Evolutionary conservation across 2,113 vertebrate genomes (phyloP).

Genomic region (Aphyosemion australe): DNA sequence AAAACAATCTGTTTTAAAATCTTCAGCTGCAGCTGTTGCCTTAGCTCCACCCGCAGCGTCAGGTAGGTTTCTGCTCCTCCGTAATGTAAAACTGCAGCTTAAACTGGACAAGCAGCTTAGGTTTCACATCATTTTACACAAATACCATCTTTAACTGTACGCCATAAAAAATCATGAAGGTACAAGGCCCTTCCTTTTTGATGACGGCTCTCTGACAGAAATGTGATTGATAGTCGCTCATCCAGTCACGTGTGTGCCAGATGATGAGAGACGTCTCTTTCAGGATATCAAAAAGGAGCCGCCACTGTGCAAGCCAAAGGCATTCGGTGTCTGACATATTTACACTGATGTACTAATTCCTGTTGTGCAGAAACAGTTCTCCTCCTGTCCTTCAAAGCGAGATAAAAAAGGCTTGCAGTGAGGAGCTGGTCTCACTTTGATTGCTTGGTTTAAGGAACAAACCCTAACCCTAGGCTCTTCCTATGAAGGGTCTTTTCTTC

Average conservation of each 20-base stretch:
- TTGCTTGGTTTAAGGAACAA: too few species aligned
- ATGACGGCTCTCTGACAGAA: slow-evolving; percentile 25
- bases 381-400: too few species aligned
- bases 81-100: not conserved
- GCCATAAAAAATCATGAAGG: not conserved
- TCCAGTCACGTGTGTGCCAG: slow-evolving; percentile 59
- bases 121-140: not conserved
- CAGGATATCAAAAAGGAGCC: slow-evolving; percentile 47
- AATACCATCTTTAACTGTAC: not conserved
- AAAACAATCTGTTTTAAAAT: not conserved
- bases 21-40: too few species aligned
- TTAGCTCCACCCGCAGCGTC: too few species aligned
- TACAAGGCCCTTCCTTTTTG: not conserved
- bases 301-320: slow-evolving; percentile 35
- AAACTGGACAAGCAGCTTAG: not conserved
- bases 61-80: too few species aligned
- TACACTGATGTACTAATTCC: slow-evolving; percentile 29
- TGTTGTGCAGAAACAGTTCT: slow-evolving; percentile 28
- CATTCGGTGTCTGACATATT: slow-evolving; percentile 35
- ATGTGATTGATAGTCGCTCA: slow-evolving; percentile 43
- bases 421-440: too few species aligned
- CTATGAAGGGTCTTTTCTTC: too few species aligned
- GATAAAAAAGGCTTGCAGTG: too few species aligned
- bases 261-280: slow-evolving; percentile 44
- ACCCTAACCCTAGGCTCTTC: too few species aligned